A percentile compares a stretch with the other conserved stretches of the same genome.
These are phyloP conservation scores for Brachymystax lenok DNA, from an alignment of 2,797 vertebrate genomes.

Conservation along the genomic window DNA sequence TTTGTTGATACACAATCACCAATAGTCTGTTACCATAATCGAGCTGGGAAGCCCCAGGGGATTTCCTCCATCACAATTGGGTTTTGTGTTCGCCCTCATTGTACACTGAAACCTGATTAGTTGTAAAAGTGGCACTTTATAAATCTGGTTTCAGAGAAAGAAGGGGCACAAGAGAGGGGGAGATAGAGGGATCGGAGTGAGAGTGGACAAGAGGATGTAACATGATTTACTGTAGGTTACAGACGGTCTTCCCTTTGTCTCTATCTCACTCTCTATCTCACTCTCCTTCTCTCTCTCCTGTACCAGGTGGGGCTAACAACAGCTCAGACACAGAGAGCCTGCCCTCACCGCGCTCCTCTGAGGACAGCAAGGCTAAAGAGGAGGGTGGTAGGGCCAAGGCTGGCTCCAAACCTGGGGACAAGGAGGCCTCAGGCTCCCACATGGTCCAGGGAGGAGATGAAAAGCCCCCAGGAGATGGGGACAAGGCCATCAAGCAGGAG, in stretches of 20 bases:
- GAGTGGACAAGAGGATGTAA: slow-evolving; percentile 36
- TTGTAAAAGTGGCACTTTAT: slow-evolving; percentile 54
- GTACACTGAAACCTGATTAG: slow-evolving; percentile 63
- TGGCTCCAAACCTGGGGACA: slow-evolving; percentile 54
- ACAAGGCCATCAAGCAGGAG: slow-evolving; percentile 73
- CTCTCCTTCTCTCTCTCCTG: neutral
- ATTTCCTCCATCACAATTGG: slow-evolving; percentile 57
- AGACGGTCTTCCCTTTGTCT: too few species aligned
- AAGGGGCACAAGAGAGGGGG: neutral
- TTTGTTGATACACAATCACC: slow-evolving; percentile 31
- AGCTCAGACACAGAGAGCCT: slow-evolving; percentile 97
- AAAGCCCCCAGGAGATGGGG: slow-evolving; percentile 60
- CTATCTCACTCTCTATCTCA: too few species aligned
- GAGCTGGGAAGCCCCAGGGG: slow-evolving; percentile 36
- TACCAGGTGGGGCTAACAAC: slow-evolving; percentile 87
- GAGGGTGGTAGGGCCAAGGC: slow-evolving; percentile 55
- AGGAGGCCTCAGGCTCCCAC: slow-evolving; percentile 51
- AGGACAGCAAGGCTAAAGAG: slow-evolving; percentile 81
- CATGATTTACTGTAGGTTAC: slow-evolving; percentile 19
- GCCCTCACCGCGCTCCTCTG: slow-evolving; percentile 87
- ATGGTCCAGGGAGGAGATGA: slow-evolving; percentile 61
- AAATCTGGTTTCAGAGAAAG: slow-evolving; percentile 56
- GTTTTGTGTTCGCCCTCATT: slow-evolving; percentile 60
- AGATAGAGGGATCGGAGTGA: slow-evolving; percentile 23
- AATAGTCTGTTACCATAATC: slow-evolving; percentile 35